These are phyloP conservation scores for Pycnomerus fuliginosus DNA, from an alignment of 2,888 invertebrate genomes.

Conservation along the genomic window DNA sequence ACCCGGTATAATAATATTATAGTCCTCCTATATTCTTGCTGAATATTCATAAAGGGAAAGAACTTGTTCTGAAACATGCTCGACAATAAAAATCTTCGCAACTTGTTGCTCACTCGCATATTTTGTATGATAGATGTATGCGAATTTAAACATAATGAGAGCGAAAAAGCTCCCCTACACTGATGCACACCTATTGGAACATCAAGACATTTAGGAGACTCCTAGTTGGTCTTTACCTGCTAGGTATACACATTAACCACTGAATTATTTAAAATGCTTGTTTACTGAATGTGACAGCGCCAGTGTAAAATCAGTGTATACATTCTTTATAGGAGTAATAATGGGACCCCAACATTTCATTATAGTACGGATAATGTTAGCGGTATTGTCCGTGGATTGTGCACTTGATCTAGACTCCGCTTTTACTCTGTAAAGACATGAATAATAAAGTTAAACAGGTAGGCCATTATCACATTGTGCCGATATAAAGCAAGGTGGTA, in stretches of 20 bases:
- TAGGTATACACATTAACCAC: slow-evolving; percentile 10
- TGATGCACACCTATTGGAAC: slow-evolving; percentile 29
- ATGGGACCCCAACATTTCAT: slow-evolving; percentile 51
- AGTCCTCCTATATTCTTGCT: no score
- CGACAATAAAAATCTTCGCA: slow-evolving; percentile 18
- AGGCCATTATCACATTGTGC: slow-evolving; percentile 49
- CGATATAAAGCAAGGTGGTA: slow-evolving; percentile 49
- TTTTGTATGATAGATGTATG: slow-evolving; percentile 31
- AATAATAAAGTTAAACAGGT: slow-evolving; percentile 53
- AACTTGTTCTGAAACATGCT: slow-evolving; percentile 1
- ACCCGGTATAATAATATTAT: no score
- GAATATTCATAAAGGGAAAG: no score
- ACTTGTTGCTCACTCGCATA: slow-evolving; percentile 25
- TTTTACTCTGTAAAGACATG: slow-evolving; percentile 45
- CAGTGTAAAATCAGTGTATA: slow-evolving; percentile 48
- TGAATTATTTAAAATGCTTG: slow-evolving; percentile 24
- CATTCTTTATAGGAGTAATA: slow-evolving; percentile 48
- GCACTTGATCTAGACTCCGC: slow-evolving; percentile 47
- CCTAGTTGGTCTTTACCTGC: slow-evolving; percentile 24
- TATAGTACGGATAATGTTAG: slow-evolving; percentile 51
- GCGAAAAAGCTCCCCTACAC: slow-evolving; percentile 31
- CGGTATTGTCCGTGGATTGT: slow-evolving; percentile 51
- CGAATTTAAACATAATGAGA: slow-evolving; percentile 36
- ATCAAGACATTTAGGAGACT: slow-evolving; percentile 29
- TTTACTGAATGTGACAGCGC: slow-evolving; percentile 31